phyloP scores from a whole-genome alignment of 1,140 invertebrate species.

The Coenobita brevimanus region DNA sequence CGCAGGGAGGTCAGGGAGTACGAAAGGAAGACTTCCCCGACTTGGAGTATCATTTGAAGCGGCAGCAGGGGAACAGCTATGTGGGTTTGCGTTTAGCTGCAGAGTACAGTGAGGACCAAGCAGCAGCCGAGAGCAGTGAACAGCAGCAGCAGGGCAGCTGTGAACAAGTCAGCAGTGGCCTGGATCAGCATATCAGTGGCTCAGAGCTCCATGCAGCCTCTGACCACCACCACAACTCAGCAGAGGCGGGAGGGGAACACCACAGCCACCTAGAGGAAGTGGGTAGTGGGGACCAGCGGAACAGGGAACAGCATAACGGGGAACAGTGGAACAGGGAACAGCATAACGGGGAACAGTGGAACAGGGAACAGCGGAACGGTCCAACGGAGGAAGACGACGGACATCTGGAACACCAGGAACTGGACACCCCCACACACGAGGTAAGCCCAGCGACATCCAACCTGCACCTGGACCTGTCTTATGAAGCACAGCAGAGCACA shows the following conservation, averaged over 20 bases:
- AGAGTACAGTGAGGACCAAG: conserved; percentile 74
- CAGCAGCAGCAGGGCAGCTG: conserved; percentile 38
- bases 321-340: conserved; percentile 18
- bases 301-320: not conserved
- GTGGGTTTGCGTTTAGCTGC: conserved; percentile 85
- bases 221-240: conserved; percentile 36
- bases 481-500: conserved; percentile 60
- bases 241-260: conserved; percentile 1
- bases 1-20: no score
- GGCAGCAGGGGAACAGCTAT: conserved; percentile 84
- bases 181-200: conserved; percentile 49
- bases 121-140: conserved; percentile 44
- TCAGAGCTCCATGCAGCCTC: conserved; percentile 35
- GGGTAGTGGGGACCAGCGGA: conserved; percentile 22
- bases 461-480: conserved; percentile 60
- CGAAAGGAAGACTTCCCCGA: conserved; percentile 76
- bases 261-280: not conserved
- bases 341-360: not conserved
- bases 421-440: conserved; percentile 44
- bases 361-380: conserved; percentile 6
- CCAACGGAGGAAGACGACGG: conserved; percentile 19
- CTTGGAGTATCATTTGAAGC: conserved; percentile 86
- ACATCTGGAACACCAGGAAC: conserved; percentile 37
- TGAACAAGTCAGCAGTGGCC: conserved; percentile 32
- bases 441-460: conserved; percentile 56